phyloP scores from a whole-genome alignment of 2,113 vertebrate genomes.

The Silurus asotus region DNA sequence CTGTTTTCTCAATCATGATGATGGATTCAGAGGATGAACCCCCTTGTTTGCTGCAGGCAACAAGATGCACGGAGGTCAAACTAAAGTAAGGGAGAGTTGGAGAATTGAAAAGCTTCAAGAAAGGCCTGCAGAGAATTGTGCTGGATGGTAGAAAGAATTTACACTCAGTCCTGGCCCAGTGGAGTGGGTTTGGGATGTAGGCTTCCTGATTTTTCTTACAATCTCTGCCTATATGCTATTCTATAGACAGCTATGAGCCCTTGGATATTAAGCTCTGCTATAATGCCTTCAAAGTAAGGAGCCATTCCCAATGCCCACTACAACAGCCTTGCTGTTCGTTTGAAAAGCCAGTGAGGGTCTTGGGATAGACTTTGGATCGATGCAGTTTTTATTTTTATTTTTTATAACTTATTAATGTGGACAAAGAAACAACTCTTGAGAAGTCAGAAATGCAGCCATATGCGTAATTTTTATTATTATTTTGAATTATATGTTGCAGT shows the following conservation, averaged over 20 bases:
- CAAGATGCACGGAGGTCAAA: conserved; percentile 48
- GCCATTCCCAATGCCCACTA: conserved; percentile 91
- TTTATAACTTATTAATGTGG: conserved; percentile 73
- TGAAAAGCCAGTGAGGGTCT: conserved; percentile 90
- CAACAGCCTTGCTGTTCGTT: conserved; percentile 84
- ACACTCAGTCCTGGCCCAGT: conserved; percentile 84
- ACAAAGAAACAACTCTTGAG: conserved; percentile 28
- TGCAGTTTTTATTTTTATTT: conserved; percentile 71
- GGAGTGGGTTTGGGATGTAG: conserved; percentile 77
- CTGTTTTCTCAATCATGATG: conserved; percentile 56
- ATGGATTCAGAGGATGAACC: conserved; percentile 91
- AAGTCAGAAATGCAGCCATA: not conserved
- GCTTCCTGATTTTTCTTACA: conserved; percentile 79
- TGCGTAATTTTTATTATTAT: not conserved
- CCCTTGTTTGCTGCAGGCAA: conserved; percentile 80
- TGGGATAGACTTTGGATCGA: conserved; percentile 89
- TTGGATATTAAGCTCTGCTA: conserved; percentile 97
- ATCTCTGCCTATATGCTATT: conserved; percentile 89
- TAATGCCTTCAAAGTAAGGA: conserved; percentile 93
- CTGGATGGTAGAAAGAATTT: conserved; percentile 84
- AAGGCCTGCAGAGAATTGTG: conserved; percentile 74
- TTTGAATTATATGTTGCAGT: not conserved
- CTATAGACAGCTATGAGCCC: conserved; percentile 76
- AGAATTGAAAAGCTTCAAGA: conserved; percentile 49
- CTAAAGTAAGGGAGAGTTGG: conserved; percentile 49